Percentiles rank a stretch among this genome's conserved stretches.
These are phyloP conservation scores for Cirrhinus molitorella DNA, from an alignment of 2,797 vertebrate species.

Conservation along the genomic window DNA sequence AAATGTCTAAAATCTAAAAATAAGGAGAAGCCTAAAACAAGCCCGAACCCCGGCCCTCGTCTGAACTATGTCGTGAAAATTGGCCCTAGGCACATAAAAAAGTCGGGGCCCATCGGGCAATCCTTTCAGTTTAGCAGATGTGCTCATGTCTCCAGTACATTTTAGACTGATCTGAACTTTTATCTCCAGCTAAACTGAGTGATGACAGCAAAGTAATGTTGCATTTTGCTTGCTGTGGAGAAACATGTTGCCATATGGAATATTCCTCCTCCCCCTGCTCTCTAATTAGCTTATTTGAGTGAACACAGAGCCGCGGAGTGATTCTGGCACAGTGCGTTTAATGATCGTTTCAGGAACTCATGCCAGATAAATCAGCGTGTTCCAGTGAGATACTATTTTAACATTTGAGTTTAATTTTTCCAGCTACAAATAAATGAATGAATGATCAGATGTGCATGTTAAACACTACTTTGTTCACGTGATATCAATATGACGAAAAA, in stretches of 20 bases:
- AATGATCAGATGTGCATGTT: not conserved
- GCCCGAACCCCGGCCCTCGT: too few species aligned
- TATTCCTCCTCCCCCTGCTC: conserved; percentile 8
- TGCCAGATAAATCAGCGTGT: conserved; percentile 52
- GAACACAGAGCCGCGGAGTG: conserved; percentile 51
- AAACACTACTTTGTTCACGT: not conserved
- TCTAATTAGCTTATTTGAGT: conserved; percentile 46
- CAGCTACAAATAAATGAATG: not conserved
- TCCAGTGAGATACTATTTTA: not conserved
- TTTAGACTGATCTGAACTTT: conserved; percentile 5
- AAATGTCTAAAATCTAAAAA: too few species aligned
- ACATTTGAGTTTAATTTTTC: not conserved
- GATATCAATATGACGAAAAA: not conserved
- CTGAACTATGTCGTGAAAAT: too few species aligned
- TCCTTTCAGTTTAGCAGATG: too few species aligned
- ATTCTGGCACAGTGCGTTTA: conserved; percentile 43
- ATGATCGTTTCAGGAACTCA: conserved; percentile 31
- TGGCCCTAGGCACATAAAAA: too few species aligned
- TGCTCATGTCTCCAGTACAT: not conserved
- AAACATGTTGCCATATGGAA: conserved; percentile 57
- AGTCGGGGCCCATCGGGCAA: too few species aligned
- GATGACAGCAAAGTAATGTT: not conserved
- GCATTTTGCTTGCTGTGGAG: conserved; percentile 11
- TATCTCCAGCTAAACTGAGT: not conserved
- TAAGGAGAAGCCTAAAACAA: too few species aligned